Evolutionary conservation across 2,113 vertebrate genomes (phyloP), one percentile per base, ranked within the genome.

Genomic region (Echinops telfairi): DNA sequence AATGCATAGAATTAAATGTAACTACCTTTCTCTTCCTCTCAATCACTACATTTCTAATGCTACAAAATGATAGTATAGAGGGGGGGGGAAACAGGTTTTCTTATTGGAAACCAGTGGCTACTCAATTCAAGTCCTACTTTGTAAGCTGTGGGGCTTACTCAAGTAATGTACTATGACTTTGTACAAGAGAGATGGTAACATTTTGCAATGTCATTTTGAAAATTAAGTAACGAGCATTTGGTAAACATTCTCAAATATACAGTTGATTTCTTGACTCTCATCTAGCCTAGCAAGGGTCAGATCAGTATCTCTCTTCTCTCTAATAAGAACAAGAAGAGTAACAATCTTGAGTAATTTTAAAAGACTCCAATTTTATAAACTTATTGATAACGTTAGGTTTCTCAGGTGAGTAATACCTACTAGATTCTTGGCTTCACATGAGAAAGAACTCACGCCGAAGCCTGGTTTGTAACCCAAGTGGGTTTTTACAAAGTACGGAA

Each of bases 141-240:
- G 79, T 25, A 94, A 81, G 83, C 1, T 27, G 4, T 83, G 11
- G 31, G 36, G 81, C 31, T 82, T 85, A 38, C 17, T 2, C 7
- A 92, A 75, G 12, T 87, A 95, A 93, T 78, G 62, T 83, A 53
- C 73, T 11, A 87, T 76, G 40, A n/a, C 20, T 89, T 86, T 60
- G 16, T 15, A 40, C 40, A 40, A 83, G 76, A 92, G 70, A 43
- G n/a, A 62, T 78, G 20, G 40, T 64, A 20, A 27, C 8, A 53
- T 68, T 86, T 89, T 86, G 5, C 15, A 57, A 29, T 68, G 23
- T 66, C 91, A 87, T n/a, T 6, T 20, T 75, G 40, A 53, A 66
- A 77, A 57, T 73, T 31, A 68, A 78, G 14, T 33, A 36, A 43
- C 0, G 23, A 84, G 57, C 14, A 36, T 1, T 23, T 6, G 38